Conservation (phyloP, 2,113 vertebrate species). For the Melanocharis versteri region DNA sequence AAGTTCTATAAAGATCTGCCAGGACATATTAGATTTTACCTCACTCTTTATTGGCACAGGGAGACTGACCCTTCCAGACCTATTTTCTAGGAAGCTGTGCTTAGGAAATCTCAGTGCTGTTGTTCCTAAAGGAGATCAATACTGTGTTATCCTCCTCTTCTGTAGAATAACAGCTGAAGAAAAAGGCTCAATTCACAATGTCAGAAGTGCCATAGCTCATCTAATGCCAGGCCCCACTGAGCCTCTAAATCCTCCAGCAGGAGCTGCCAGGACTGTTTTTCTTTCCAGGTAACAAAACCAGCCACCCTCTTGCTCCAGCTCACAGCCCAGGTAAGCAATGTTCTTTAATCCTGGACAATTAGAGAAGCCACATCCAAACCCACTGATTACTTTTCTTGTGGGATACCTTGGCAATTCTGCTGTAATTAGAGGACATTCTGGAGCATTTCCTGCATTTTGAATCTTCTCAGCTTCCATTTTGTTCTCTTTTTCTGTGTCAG, state of each 20-base stretch:
- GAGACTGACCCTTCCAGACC: not conserved
- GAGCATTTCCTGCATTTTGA: not conserved
- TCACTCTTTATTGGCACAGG: not conserved
- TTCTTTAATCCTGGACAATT: not conserved
- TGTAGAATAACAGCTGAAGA: not conserved
- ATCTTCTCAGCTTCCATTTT: not conserved
- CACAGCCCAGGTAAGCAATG: not conserved
- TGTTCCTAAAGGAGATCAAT: not conserved
- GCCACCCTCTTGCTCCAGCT: not conserved
- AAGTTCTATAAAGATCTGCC: not conserved
- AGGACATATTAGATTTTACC: not conserved
- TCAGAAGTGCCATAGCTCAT: not conserved
- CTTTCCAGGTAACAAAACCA: not conserved
- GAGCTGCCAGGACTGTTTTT: not conserved
- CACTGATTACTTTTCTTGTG: not conserved
- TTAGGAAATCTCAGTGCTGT: not conserved
- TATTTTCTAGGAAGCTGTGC: not conserved
- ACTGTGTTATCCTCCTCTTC: not conserved
- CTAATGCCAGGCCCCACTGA: not conserved
- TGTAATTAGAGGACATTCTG: not conserved
- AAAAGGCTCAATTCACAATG: not conserved
- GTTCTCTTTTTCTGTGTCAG: not conserved
- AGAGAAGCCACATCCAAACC: not conserved
- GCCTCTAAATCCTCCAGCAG: not conserved
- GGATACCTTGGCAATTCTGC: constrained; percentile 13